phyloP scores from a whole-genome alignment of 2,888 invertebrate species.

The Nomada lathburiana region DNA sequence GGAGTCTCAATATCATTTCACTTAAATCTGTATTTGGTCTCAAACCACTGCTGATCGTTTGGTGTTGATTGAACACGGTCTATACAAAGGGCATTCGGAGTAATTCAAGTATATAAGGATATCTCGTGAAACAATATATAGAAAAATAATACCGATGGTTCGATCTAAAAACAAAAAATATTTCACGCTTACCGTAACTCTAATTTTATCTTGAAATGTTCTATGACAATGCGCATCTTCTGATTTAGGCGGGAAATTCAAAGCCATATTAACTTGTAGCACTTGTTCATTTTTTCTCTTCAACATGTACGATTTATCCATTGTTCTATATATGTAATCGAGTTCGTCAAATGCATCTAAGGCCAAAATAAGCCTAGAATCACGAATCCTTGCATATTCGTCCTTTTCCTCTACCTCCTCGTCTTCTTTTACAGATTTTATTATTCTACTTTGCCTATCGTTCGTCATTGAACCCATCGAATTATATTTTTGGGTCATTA shows the following conservation, averaged over 20 bases:
- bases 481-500: constrained; percentile 80
- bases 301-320: constrained; percentile 81
- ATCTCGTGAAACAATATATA: not conserved
- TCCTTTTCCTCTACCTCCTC: constrained; percentile 80
- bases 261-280: constrained; percentile 60
- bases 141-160: not conserved
- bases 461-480: constrained; percentile 81
- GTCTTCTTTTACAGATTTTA: constrained; percentile 73
- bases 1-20: not conserved
- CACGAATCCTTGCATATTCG: constrained; percentile 79
- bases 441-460: constrained; percentile 78
- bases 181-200: constrained; percentile 69
- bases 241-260: constrained; percentile 61
- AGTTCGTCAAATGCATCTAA: constrained; percentile 82
- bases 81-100: constrained; percentile 11
- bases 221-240: constrained; percentile 65
- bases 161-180: not conserved
- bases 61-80: constrained; percentile 56
- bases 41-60: constrained; percentile 13
- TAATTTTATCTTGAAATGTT: constrained; percentile 65
- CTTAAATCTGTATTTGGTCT: not conserved
- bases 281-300: constrained; percentile 73
- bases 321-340: constrained; percentile 82
- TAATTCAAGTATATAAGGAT: not conserved
- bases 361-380: constrained; percentile 79